Base-by-base conservation (phyloP, 2,113 vertebrate species). In the Sigmodon hispidus region DNA sequence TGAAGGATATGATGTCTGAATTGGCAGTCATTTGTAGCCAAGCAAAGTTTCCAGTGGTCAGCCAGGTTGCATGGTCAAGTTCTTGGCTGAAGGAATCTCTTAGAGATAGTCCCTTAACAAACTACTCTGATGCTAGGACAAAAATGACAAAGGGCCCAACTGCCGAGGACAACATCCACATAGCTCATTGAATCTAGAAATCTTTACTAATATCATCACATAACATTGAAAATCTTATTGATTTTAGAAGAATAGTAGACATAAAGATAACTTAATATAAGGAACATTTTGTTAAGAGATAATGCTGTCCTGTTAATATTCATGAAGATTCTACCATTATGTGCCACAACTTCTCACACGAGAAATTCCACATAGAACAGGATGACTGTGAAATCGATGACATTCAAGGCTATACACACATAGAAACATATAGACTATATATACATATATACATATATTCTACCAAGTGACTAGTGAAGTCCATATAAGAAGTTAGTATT, bases 201-300 rank as follows among this genome's bases (percentile, higher is more conserved):
- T 43, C 19, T 10, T 50, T 31, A 50, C 34, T 77, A 50, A 31
- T 77, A 77, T 34, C 15, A 73, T 67, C 36, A 40, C 22, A 73
- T 77, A 69, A 31, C 22, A 70, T 36, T 95, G 87, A 96, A 72
- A 40, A 55, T 36, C 1, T 8, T 93, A 16, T 52, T 1, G 0
- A 15, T 95, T 95, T 94, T 92, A 67, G 76, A 52, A 97, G 70
- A 90, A 85, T 36, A 29, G 17, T 86, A 94, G 36, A 70, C 50
- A 10, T 92, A 67, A 79, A 63, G 21, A 1, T 59, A 7, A n/a
- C n/a, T 52, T 69, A 73, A 76, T 70, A 76, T 65, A 57, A 57
- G 29, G 61, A 63, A 22, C 21, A 90, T 69, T 93, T 91, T 80
- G 91, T 96, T 94, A 50, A 84, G 43, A 93, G 61, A 92, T 55